These are phyloP conservation scores for Cyclopterus lumpus DNA, from an alignment of 2,797 vertebrate genomes.

Conservation along the genomic window DNA sequence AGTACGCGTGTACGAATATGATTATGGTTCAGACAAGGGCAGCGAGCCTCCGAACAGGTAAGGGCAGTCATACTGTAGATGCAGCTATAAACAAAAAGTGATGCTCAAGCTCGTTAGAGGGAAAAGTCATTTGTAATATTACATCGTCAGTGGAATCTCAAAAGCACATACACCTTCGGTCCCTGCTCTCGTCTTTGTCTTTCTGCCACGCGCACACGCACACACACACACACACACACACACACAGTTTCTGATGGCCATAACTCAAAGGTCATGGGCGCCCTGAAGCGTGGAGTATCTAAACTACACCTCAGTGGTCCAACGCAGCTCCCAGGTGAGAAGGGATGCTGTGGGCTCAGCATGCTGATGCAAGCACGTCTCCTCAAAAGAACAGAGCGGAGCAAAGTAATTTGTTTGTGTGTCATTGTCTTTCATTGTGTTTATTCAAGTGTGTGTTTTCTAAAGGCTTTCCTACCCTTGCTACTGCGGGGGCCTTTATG, in stretches of 20 bases:
- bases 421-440: slow-evolving; percentile 68
- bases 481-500: slow-evolving; percentile 3
- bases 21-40: slow-evolving; percentile 63
- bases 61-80: slow-evolving; percentile 48
- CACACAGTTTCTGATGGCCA: slow-evolving; percentile 58
- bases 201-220: slow-evolving; percentile 6
- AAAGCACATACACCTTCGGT: slow-evolving; percentile 53
- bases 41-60: slow-evolving; percentile 43
- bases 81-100: slow-evolving; percentile 63
- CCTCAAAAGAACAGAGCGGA: slow-evolving; percentile 62
- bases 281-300: slow-evolving; percentile 79
- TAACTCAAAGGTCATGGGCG: slow-evolving; percentile 78
- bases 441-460: slow-evolving; percentile 31
- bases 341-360: slow-evolving; percentile 77
- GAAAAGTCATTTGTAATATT: slow-evolving; percentile 61
- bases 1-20: slow-evolving; percentile 45
- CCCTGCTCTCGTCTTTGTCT: slow-evolving; percentile 42
- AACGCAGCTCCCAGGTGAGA: slow-evolving; percentile 78
- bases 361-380: slow-evolving; percentile 78
- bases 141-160: slow-evolving; percentile 62
- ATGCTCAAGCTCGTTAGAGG: slow-evolving; percentile 51
- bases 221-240: slow-evolving; percentile 17
- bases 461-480: slow-evolving; percentile 17
- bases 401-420: slow-evolving; percentile 72
- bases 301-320: slow-evolving; percentile 80